A percentile compares a stretch with the other conserved stretches of the same genome.
Conservation (phyloP, 1,140 invertebrate genomes). For the Phenacoccus solenopsis region DNA sequence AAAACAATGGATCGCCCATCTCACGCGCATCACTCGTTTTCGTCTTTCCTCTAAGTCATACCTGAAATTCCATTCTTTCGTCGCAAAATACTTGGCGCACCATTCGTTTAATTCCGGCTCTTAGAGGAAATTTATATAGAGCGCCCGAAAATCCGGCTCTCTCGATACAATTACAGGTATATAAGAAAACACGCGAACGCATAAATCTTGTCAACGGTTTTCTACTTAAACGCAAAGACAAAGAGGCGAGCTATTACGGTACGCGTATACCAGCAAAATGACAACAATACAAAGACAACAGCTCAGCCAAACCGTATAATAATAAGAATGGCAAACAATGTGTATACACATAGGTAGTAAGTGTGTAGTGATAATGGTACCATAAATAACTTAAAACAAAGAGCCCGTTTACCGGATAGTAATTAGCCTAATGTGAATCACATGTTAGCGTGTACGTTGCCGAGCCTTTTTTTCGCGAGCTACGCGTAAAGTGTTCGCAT, state of each 20-base stretch:
- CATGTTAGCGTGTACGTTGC: background rate
- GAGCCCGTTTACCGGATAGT: background rate
- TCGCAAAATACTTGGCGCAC: no score
- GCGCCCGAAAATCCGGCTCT: no score
- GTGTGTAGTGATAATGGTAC: background rate
- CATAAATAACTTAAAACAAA: conserved; percentile 3
- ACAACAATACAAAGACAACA: background rate
- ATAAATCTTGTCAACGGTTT: background rate
- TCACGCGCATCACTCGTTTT: no score
- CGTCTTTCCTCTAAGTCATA: no score
- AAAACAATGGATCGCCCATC: no score
- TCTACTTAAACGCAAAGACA: background rate
- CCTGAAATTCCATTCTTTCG: no score
- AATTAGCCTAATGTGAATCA: conserved; percentile 2
- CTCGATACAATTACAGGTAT: no score
- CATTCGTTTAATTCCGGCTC: no score
- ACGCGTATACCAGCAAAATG: background rate
- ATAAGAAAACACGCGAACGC: background rate
- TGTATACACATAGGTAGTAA: background rate
- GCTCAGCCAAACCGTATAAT: background rate
- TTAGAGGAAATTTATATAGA: no score
- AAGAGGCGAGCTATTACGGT: background rate
- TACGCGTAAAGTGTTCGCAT: background rate
- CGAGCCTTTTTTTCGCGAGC: background rate
- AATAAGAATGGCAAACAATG: background rate